Conservation (phyloP, 2,888 invertebrate species). For the Ischnura elegans region DNA sequence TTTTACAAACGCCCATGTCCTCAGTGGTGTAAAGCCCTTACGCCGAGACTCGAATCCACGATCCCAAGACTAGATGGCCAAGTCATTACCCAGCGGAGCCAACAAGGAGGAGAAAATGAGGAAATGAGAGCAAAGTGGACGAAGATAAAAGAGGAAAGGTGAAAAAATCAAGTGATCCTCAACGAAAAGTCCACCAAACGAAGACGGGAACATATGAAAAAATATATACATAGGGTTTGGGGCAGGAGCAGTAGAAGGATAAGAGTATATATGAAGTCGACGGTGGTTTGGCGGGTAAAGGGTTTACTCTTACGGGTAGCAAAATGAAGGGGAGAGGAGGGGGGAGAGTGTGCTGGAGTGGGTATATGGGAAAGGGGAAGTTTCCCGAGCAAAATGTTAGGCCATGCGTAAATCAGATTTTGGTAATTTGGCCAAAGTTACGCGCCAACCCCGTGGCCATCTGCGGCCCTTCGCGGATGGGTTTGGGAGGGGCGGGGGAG, state of each 20-base stretch:
- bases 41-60: too few relatives aligned
- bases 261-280: too few relatives aligned
- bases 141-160: not conserved
- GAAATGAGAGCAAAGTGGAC: not conserved
- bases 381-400: slow-evolving; percentile 51
- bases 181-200: not conserved
- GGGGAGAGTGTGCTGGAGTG: not conserved
- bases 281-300: too few relatives aligned
- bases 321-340: not conserved
- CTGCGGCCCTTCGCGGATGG: slow-evolving; percentile 49
- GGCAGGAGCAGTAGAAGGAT: too few relatives aligned
- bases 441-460: slow-evolving; percentile 51
- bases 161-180: too few relatives aligned
- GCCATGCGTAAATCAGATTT: slow-evolving; percentile 66
- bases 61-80: too few relatives aligned
- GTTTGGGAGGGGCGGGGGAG: too few relatives aligned
- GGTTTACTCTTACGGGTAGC: not conserved
- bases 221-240: too few relatives aligned
- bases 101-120: too few relatives aligned
- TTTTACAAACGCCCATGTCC: too few relatives aligned
- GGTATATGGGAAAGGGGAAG: not conserved
- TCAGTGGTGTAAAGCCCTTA: too few relatives aligned
- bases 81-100: too few relatives aligned
- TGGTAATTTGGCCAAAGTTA: slow-evolving; percentile 64
- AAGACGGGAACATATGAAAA: not conserved